Conservation (phyloP, 1,140 invertebrate species). For the Venturia canescens region DNA sequence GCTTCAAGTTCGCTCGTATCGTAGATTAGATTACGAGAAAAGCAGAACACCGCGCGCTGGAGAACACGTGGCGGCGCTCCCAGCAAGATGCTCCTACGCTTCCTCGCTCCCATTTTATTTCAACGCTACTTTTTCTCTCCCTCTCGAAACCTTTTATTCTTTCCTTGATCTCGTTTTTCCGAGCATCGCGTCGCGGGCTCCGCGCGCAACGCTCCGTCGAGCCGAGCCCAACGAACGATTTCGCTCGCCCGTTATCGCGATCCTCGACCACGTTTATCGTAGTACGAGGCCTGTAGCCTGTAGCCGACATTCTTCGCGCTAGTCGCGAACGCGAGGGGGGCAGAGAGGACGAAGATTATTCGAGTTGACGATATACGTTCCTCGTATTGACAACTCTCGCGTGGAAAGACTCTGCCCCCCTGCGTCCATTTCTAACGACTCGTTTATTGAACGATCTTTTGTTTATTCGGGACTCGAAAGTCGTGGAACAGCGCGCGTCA, state of each 20-base stretch:
- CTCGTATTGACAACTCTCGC: no score
- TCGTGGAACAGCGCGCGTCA: no score
- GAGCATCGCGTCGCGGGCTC: background rate
- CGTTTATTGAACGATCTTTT: no score
- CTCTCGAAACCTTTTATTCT: background rate
- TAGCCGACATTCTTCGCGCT: background rate
- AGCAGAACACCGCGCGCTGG: conserved; percentile 10
- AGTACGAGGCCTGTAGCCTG: no score
- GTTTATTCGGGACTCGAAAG: no score
- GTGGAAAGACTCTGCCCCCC: no score
- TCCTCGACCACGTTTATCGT: conserved; percentile 13
- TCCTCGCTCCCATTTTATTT: background rate
- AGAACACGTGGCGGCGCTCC: background rate
- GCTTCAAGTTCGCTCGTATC: background rate
- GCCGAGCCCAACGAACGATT: background rate
- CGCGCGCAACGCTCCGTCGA: background rate
- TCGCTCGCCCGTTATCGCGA: conserved; percentile 2
- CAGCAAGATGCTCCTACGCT: background rate
- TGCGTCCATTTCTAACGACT: no score
- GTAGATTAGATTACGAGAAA: conserved; percentile 23
- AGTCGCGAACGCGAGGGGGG: background rate
- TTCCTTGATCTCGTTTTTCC: background rate
- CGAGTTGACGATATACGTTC: background rate
- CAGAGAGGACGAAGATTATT: background rate
- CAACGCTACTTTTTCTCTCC: background rate